phyloP scores from a whole-genome alignment of 2,113 vertebrate species.

The Dasyprocta punctata region DNA sequence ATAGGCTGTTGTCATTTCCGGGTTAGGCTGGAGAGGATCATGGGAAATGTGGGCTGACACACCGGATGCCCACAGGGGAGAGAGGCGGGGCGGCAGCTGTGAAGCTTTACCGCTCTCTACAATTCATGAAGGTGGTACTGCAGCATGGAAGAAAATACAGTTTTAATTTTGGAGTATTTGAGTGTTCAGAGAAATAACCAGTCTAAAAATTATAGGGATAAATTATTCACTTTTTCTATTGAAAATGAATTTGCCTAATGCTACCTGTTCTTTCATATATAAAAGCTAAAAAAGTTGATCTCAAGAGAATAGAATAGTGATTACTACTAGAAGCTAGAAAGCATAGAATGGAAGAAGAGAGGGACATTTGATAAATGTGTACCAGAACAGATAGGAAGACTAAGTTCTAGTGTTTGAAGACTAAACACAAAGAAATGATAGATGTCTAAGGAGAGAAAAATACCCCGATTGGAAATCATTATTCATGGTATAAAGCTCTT shows the following conservation, averaged over 20 bases:
- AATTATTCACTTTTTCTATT: not conserved
- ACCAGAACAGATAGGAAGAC: not conserved
- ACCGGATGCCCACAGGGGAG: too few species aligned
- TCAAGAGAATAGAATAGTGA: not conserved
- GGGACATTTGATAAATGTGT: not conserved
- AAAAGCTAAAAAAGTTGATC: not conserved
- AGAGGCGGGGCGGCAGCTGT: too few species aligned
- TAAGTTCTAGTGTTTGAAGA: not conserved
- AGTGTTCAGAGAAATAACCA: not conserved
- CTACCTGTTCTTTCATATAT: not conserved
- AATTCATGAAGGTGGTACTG: not conserved
- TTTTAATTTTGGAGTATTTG: not conserved
- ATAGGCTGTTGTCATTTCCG: too few species aligned
- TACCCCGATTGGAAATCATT: not conserved
- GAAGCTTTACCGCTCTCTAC: too few species aligned
- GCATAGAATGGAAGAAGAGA: not conserved
- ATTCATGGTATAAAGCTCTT: not conserved
- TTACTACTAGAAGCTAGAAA: not conserved
- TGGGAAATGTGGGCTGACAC: too few species aligned
- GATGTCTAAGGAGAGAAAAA: not conserved
- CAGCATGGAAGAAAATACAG: not conserved
- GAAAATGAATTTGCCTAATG: not conserved
- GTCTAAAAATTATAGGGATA: not conserved
- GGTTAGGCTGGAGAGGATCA: too few species aligned
- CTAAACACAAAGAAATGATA: not conserved